These are phyloP conservation scores for Drosophila triauraria DNA, from an alignment of 1,140 invertebrate genomes.

Conservation along the genomic window DNA sequence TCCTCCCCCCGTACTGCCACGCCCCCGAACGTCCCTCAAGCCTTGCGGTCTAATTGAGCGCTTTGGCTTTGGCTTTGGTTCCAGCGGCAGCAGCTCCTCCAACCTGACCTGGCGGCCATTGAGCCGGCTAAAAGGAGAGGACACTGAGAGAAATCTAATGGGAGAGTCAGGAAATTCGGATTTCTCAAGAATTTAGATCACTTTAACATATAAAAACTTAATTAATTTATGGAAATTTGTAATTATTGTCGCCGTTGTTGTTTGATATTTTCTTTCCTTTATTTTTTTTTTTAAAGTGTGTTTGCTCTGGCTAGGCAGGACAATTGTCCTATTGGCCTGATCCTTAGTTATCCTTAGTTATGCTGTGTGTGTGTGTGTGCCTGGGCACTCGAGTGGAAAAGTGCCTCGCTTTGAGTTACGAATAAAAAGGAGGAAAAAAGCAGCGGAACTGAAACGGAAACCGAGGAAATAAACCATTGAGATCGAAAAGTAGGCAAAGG, in stretches of 20 bases:
- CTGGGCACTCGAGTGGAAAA: slow-evolving; percentile 37
- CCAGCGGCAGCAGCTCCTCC: background rate
- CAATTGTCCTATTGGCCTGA: slow-evolving; percentile 50
- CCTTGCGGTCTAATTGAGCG: slow-evolving; percentile 56
- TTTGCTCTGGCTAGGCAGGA: slow-evolving; percentile 1
- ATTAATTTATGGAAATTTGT: background rate
- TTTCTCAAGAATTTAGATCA: background rate
- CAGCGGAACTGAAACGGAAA: background rate
- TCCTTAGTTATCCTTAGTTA: slow-evolving; percentile 53
- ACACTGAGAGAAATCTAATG: background rate
- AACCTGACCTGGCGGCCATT: slow-evolving; percentile 25
- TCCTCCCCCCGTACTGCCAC: slow-evolving; percentile 11
- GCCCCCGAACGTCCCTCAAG: slow-evolving; percentile 4
- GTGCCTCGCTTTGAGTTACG: slow-evolving; percentile 14
- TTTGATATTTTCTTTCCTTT: background rate
- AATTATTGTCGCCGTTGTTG: too few species aligned
- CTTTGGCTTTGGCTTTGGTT: slow-evolving; percentile 31
- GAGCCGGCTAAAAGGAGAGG: slow-evolving; percentile 8
- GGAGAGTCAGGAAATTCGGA: too few species aligned
- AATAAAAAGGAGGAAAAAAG: background rate
- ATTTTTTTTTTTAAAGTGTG: background rate
- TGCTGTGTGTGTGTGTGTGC: slow-evolving; percentile 21
- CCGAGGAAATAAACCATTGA: background rate
- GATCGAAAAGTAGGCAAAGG: slow-evolving; percentile 10
- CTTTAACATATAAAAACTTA: background rate